Base-by-base conservation (phyloP, 2,797 vertebrate species). In the Salmo trutta region DNA sequence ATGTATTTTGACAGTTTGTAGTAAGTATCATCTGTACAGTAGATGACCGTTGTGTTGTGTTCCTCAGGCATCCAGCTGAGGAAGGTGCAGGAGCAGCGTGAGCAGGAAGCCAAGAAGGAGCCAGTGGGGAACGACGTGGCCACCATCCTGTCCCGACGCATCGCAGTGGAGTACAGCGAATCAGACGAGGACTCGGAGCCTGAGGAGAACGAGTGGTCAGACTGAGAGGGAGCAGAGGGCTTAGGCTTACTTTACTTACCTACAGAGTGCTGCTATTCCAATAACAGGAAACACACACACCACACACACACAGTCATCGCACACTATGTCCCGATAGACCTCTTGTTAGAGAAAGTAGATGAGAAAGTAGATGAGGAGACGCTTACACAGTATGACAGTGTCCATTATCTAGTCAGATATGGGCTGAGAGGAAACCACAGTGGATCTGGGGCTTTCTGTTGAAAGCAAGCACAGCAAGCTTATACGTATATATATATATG, bases 151-250 rank as follows among this genome's bases (percentile, higher is more conserved):
- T 95, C 95, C 8, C 94, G 95, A 33, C 91, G 95, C 78, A 95
- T 95, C 15, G 94, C 95, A 0, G 95, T 95, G 68, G 95, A 95
- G 83, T 95, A 95, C 92, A 95, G 95, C n/a, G 95, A 95, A 83
- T 95, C 94, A 0, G 95, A 95, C 5, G 95, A 95, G 3, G 95
- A 95, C 88, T 95, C 95, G 0, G 95, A 95, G 87, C 91, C 94
- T 56, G 95, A 95, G 4, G 95, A 95, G 79, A 95, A 95, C 1
- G 95, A 95, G 86, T 95, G 95, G 95, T 95, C 94, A 0, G 95
- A 95, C 90, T 95, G 91, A 93, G 74, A 47, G 41, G 1, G 36
- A 64, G 53, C 24, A 31, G 71, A 21, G 0, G 16, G 27, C 64
- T 24, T 33, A 41, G 16, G 27, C 64, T 24, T 33, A 41, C 1